Percentiles rank a stretch among this genome's conserved stretches.
Evolutionary conservation across 2,797 vertebrate species (phyloP).

Genomic region (Schizopygopsis malacanthus): DNA sequence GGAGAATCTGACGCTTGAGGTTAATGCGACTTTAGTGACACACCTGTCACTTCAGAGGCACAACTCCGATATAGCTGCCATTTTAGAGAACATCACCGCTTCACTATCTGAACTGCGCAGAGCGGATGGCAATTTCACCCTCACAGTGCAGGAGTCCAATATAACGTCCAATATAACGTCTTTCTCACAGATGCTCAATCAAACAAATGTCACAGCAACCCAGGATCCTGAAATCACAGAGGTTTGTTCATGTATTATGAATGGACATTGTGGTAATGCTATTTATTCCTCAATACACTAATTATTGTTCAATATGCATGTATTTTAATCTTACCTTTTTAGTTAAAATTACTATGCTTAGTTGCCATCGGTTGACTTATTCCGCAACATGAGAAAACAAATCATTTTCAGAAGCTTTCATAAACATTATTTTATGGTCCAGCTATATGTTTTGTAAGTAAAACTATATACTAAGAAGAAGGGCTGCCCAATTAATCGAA

Average conservation of each 20-base stretch:
- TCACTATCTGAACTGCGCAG: conserved; percentile 70
- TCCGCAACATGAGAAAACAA: not conserved
- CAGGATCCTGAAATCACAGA: conserved; percentile 58
- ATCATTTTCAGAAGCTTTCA: not conserved
- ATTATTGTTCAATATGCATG: not conserved
- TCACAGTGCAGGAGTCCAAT: not conserved
- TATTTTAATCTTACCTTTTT: not conserved
- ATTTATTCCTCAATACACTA: not conserved
- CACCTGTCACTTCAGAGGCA: conserved; percentile 66
- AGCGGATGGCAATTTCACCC: conserved; percentile 45
- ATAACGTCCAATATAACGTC: conserved; percentile 44
- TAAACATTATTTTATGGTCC: not conserved
- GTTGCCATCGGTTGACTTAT: not conserved
- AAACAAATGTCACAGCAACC: conserved; percentile 60
- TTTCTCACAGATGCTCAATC: conserved; percentile 50
- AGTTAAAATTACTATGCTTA: not conserved
- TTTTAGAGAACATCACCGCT: conserved; percentile 67
- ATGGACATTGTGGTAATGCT: not conserved
- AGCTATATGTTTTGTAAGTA: not conserved
- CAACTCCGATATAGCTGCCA: conserved; percentile 54
- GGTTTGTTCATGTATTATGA: conserved; percentile 62
- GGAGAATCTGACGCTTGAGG: conserved; percentile 73
- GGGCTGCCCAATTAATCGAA: too few relatives aligned
- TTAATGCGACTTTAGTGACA: conserved; percentile 67
- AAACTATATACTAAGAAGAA: not conserved